These are phyloP conservation scores for Lophius piscatorius DNA, from an alignment of 2,113 vertebrate species.

Conservation along the genomic window DNA sequence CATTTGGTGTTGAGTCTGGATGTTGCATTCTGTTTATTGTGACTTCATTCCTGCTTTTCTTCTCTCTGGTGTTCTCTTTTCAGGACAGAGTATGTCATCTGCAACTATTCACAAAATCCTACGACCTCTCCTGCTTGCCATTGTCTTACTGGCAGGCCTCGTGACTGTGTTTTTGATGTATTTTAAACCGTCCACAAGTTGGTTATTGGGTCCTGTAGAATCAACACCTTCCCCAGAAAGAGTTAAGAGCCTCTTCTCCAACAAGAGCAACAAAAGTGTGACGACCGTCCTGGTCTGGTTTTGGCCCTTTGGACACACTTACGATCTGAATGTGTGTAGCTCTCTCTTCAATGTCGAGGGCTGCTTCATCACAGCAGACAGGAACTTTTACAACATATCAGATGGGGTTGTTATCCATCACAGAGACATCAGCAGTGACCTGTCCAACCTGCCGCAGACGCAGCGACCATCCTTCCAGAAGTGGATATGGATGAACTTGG, in stretches of 20 bases:
- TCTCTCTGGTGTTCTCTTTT: conserved; percentile 39
- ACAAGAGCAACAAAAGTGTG: conserved; percentile 88
- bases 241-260: conserved; percentile 90
- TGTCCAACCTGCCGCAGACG: conserved; percentile 91
- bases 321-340: conserved; percentile 89
- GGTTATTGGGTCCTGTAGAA: conserved; percentile 91
- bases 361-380: conserved; percentile 92
- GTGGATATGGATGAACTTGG: conserved; percentile 99
- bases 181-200: conserved; percentile 93
- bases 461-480: conserved; percentile 93
- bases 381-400: conserved; percentile 89
- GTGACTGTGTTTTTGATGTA: conserved; percentile 96
- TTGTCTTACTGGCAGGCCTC: conserved; percentile 91
- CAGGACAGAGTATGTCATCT: conserved; percentile 95
- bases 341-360: conserved; percentile 91
- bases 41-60: conserved; percentile 4
- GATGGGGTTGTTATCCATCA: conserved; percentile 95
- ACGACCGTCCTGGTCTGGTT: conserved; percentile 94
- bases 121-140: conserved; percentile 90
- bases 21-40: too few relatives aligned
- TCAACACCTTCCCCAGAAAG: conserved; percentile 88
- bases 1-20: not conserved
- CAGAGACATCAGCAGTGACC: conserved; percentile 90
- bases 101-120: conserved; percentile 93
- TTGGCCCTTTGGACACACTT: conserved; percentile 96